Base-by-base conservation (phyloP, 2,113 vertebrate genomes). In the Tiliqua scincoides region DNA sequence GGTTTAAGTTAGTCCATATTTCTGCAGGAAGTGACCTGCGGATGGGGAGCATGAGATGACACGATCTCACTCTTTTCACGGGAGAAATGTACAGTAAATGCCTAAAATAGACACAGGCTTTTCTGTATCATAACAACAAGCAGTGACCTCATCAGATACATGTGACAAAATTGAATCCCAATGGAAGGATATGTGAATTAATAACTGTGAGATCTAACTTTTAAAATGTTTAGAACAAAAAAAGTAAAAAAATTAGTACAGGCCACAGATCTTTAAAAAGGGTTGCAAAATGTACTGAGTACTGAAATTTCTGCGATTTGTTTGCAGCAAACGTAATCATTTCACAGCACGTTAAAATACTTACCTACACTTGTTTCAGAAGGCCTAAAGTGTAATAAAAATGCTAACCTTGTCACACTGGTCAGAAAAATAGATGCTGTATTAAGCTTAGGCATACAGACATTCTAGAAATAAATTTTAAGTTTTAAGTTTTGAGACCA, bases 51-150 rank as follows among this genome's bases (percentile, higher is more conserved):
- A 98, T 98, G 98, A 98, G 98, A 97, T 98, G 98, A 98, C 97
- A 98, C 97, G 98, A 97, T 98, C 97, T 98, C 98, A 98, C 98
- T 98, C 98, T 98, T 98, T 99, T 98, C 98, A 98, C 97, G 95
- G 98, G 98, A 98, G 98, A 99, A 98, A 98, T 98, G 98, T 98
- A 99, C 97, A 99, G 98, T 99, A 99, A 98, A 98, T 97, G 98
- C 98, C 98, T 99, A 99, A 99, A 99, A 99, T 98, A 99, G 98
- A 99, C 98, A 99, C 98, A 99, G 98, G 97, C 98, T 99, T 98
- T 98, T 99, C 98, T 99, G 98, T 98, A 99, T 99, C 99, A 99
- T 97, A 99, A 97, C 97, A 98, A 98, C 98, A 99, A 98, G 98
- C 98, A 99, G 97, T 96, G 97, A 97, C 96, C 98, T 98, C 96